Conservation (phyloP, 1,140 invertebrate species). For the Whitmania pigra region DNA sequence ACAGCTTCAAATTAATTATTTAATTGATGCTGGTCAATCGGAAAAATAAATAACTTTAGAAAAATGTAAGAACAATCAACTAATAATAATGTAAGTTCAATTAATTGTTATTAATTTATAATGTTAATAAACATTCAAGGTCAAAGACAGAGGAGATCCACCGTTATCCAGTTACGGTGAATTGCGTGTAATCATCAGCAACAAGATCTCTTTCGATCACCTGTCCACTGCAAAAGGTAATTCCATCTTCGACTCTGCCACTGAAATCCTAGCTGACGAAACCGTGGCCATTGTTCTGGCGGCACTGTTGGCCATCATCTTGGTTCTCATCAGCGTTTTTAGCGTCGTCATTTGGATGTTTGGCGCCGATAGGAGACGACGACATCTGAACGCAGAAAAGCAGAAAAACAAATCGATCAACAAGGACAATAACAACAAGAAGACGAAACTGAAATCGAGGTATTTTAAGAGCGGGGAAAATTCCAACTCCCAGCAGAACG, state of each 20-base stretch:
- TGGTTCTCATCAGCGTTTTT: neutral
- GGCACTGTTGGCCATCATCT: neutral
- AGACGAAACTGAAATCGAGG: too few species aligned
- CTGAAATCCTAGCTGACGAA: neutral
- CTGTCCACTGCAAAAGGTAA: neutral
- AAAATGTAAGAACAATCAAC: neutral
- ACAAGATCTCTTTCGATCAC: neutral
- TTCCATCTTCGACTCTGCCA: neutral
- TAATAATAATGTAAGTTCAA: too few species aligned
- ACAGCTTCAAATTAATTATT: neutral
- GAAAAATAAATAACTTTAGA: neutral
- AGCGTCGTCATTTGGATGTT: conserved; percentile 8
- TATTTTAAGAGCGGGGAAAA: too few species aligned
- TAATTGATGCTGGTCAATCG: neutral
- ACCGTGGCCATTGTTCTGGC: neutral
- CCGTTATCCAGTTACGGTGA: conserved; percentile 1
- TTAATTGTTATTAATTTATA: too few species aligned
- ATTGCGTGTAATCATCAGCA: neutral
- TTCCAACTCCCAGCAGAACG: too few species aligned
- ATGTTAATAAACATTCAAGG: neutral
- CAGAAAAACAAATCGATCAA: too few species aligned
- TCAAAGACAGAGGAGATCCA: conserved; percentile 9
- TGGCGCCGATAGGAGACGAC: neutral
- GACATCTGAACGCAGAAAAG: neutral
- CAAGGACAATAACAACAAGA: too few species aligned